Base-by-base conservation (phyloP, 2,797 vertebrate genomes). In the Parauchenoglanis punctatus region DNA sequence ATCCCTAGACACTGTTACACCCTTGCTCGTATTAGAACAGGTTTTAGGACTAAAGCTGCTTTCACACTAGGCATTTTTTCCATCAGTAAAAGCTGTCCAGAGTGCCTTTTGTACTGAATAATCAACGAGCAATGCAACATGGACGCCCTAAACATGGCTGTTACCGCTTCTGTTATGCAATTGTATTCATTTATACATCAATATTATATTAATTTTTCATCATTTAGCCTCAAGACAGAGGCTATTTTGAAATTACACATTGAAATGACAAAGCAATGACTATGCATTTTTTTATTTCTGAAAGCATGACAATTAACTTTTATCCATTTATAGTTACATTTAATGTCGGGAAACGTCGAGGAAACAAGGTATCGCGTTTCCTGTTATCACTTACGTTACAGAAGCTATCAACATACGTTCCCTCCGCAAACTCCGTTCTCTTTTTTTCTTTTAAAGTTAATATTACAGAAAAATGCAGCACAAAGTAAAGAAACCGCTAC, bases 1-100 rank as follows among this genome's bases (percentile, higher is more conserved):
- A 31, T 77, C 52, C 15, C 7, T 56, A 77, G 7, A 78, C 31
- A 78, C 76, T 58, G 76, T 78, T 78, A 58, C 28, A 58, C 76
- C 17, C n/a, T 28, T 56, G 49, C 72, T 46, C 40, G 46, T 76
- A 7, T 70, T 40, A 35, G 8, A 35, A 17, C 13, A 2, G 0
- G 6, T 52, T 28, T n/a, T 28, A 52, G 17, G 5, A 54, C 17
- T 35, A 20, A 78, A 2, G 76, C 76, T 23, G 76, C 76, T 31
- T 78, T 78, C 46, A 77, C 75, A 76, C 73, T 52, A 15, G 25
- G 44, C 2, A 11, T 73, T 77, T 49, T 31, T 54, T 31, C n/a
- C 72, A 15, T 13, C 44, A 75, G 4, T 75, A n/a, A 75, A 75
- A 52, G 25, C 35, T 40, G 20, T 44, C 35, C 35, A 40, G 68